Conservation (phyloP, 2,888 invertebrate species). For the Acleris literana region DNA sequence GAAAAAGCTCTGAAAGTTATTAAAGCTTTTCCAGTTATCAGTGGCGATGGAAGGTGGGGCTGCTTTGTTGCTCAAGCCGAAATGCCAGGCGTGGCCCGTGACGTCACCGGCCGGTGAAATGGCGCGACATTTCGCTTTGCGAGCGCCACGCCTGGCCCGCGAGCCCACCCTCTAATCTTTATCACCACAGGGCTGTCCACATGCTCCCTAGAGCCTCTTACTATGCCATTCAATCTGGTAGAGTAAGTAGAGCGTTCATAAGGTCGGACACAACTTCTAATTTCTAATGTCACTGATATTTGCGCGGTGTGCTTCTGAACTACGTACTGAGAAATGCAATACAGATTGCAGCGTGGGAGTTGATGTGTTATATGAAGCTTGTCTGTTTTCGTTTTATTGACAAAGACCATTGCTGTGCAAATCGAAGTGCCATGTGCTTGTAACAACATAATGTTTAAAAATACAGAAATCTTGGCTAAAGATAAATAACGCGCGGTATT, state of each 20-base stretch:
- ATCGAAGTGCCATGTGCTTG: no score
- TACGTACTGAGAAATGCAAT: no score
- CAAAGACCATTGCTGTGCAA: no score
- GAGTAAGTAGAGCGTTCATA: conserved; percentile 16
- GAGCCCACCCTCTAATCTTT: conserved; percentile 69
- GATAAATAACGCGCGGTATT: no score
- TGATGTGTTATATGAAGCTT: no score
- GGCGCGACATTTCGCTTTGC: conserved; percentile 78
- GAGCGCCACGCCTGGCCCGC: conserved; percentile 69
- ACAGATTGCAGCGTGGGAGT: no score
- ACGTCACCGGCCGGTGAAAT: conserved; percentile 74
- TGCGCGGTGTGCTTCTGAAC: background rate
- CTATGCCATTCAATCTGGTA: conserved; percentile 42
- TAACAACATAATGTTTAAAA: no score
- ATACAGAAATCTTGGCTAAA: no score
- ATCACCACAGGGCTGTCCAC: conserved; percentile 68
- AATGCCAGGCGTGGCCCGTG: conserved; percentile 81
- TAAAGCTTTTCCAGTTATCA: conserved; percentile 75
- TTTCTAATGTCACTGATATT: conserved; percentile 13
- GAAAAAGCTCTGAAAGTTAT: conserved; percentile 67
- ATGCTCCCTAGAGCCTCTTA: conserved; percentile 59
- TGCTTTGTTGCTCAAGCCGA: conserved; percentile 76
- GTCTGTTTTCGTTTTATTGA: no score
- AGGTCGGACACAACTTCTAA: conserved; percentile 11
- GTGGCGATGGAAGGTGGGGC: conserved; percentile 72